These are phyloP conservation scores for Agrilus mali DNA, from an alignment of 2,888 invertebrate species.

Conservation along the genomic window DNA sequence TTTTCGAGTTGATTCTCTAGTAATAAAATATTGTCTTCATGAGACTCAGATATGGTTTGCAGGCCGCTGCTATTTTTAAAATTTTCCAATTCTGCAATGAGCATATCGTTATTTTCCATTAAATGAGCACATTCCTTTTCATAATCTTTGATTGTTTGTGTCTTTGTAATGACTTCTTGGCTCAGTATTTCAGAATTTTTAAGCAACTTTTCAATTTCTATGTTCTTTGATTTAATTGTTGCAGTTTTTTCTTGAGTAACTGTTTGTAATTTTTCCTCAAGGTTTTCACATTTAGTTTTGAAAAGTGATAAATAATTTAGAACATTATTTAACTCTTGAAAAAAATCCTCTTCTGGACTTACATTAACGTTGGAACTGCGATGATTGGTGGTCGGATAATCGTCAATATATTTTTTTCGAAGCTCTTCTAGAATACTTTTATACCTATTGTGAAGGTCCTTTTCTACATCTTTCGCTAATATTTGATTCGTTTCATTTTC, in stretches of 20 bases:
- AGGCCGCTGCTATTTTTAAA: slow-evolving; percentile 51
- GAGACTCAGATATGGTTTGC: slow-evolving; percentile 59
- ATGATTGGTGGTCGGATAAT: slow-evolving; percentile 2
- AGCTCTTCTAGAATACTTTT: slow-evolving; percentile 10
- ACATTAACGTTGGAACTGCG: slow-evolving; percentile 11
- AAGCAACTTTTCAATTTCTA: slow-evolving; percentile 30
- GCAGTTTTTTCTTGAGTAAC: slow-evolving; percentile 37
- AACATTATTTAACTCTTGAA: slow-evolving; percentile 37
- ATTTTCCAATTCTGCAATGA: slow-evolving; percentile 52
- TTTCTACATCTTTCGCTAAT: slow-evolving; percentile 38
- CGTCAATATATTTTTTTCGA: slow-evolving; percentile 11
- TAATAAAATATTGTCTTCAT: slow-evolving; percentile 53
- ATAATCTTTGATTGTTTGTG: slow-evolving; percentile 34
- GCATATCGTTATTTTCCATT: slow-evolving; percentile 56
- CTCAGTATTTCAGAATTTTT: slow-evolving; percentile 28
- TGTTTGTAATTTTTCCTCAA: slow-evolving; percentile 45
- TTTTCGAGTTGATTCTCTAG: slow-evolving; percentile 52
- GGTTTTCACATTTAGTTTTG: slow-evolving; percentile 43
- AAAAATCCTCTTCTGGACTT: slow-evolving; percentile 20
- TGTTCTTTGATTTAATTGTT: slow-evolving; percentile 28
- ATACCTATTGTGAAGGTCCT: slow-evolving; percentile 40
- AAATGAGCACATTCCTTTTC: slow-evolving; percentile 50
- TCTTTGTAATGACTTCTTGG: slow-evolving; percentile 28
- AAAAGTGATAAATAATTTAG: slow-evolving; percentile 45
- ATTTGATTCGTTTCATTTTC: slow-evolving; percentile 30